Base-by-base conservation (phyloP, 2,113 vertebrate genomes). In the Urocolius indicus region DNA sequence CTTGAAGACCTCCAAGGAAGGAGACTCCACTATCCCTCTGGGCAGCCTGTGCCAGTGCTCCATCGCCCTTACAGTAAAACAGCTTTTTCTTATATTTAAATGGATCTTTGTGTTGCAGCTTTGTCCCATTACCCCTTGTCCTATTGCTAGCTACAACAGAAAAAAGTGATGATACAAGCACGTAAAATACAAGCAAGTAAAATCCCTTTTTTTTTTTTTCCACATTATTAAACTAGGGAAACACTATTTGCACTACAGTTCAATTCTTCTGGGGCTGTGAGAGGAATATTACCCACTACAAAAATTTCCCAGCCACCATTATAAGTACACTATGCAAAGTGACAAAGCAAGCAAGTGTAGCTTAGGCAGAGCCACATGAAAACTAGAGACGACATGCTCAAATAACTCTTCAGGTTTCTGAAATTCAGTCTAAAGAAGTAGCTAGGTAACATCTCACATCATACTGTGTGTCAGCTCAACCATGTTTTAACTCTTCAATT, bases 171-270 rank as follows among this genome's bases (percentile, higher is more conserved):
- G n/a, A n/a, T n/a, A n/a, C n/a, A n/a, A n/a, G n/a, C n/a, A n/a
- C n/a, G 36, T 13, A 66, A 15, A 24, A 34, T 4, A 9, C 30
- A 57, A 8, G 13, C 32, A 45, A 62, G 30, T 9, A 24, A 4
- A 51, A 12, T 11, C 20, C 3, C 22, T 10, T 34, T 0, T 6
- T n/a, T 48, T 46, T 63, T 9, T 46, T 63, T 9, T 30, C n/a
- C 11, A 13, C 15, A 6, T 23, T 26, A 34, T 8, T 30, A 32
- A 62, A 26, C 5, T 4, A 38, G 23, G n/a, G n/a, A 41, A 78
- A n/a, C 34, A 30, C 13, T 4, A 1, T 1, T 57, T 0, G 0
- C 16, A 8, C 12, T 49, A 18, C 0, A 0, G 32, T 51, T 72
- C 58, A 71, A 5, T 38, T 61, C 59, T 32, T 54, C 22, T 3